Conservation (phyloP, 1,140 invertebrate species). For the Trypoxylus dichotomus region DNA sequence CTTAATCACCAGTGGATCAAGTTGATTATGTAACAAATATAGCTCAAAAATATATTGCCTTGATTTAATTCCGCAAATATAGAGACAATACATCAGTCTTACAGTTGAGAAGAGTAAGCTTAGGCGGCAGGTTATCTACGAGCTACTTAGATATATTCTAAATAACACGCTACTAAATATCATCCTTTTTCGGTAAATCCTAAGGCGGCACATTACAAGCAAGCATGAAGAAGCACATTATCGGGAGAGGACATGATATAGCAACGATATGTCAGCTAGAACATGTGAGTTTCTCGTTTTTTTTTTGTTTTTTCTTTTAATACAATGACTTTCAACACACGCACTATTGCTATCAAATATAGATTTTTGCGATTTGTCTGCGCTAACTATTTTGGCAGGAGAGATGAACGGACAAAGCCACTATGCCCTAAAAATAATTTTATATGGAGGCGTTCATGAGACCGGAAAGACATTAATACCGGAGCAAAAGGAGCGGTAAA, state of each 20-base stretch:
- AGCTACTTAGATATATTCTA: constrained; percentile 6
- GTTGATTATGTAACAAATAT: constrained; percentile 50
- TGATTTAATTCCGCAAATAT: constrained; percentile 50
- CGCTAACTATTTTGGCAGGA: constrained; percentile 50
- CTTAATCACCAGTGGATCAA: constrained; percentile 35
- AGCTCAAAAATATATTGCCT: constrained; percentile 54
- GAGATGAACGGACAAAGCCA: constrained; percentile 52
- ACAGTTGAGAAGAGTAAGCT: constrained; percentile 39
- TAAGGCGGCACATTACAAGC: constrained; percentile 37
- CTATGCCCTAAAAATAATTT: constrained; percentile 41
- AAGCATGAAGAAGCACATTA: constrained; percentile 52
- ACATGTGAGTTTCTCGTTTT: constrained; percentile 36
- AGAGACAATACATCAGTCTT: constrained; percentile 51
- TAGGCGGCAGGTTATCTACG: constrained; percentile 34
- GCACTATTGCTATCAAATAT: constrained; percentile 52
- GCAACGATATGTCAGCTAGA: constrained; percentile 43
- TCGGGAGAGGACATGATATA: constrained; percentile 39
- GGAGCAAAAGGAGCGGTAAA: neutral
- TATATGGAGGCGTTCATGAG: constrained; percentile 34
- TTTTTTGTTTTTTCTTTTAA: neutral
- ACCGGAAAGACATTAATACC: constrained; percentile 32
- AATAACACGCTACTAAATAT: constrained; percentile 12
- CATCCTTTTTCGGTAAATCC: constrained; percentile 17
- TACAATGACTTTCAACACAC: constrained; percentile 41
- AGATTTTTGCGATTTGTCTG: constrained; percentile 46